Evolutionary conservation across 2,797 vertebrate species (phyloP).

Genomic region (Moxostoma hubbsi): DNA sequence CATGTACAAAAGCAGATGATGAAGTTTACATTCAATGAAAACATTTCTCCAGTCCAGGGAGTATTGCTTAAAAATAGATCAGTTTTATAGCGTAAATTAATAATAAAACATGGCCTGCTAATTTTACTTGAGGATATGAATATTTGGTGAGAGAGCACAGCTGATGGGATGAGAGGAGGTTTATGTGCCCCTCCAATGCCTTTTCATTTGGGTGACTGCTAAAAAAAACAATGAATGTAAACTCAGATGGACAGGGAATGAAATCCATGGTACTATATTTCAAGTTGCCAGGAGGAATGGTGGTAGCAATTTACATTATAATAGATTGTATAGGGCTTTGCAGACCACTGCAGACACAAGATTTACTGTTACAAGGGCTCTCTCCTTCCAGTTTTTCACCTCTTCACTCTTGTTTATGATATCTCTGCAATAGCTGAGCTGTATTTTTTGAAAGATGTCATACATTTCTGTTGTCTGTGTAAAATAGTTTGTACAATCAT

Average conservation of each 20-base stretch:
- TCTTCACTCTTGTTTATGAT: background rate
- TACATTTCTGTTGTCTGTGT: background rate
- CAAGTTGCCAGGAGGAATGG: background rate
- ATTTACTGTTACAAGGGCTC: conserved; percentile 12
- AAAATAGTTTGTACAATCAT: background rate
- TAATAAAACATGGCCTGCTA: conserved; percentile 29
- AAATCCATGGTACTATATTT: conserved; percentile 21
- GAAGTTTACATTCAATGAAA: no score
- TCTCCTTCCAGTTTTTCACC: background rate
- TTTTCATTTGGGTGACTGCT: background rate
- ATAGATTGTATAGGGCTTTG: background rate
- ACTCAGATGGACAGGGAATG: background rate
- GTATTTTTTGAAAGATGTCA: background rate
- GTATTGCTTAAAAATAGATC: conserved; percentile 7
- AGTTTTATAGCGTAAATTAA: background rate
- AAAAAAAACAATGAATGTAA: background rate
- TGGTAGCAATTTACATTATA: conserved; percentile 2
- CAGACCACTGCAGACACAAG: conserved; percentile 5
- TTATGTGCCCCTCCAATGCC: background rate
- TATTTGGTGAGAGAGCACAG: conserved; percentile 44
- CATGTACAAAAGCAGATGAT: background rate
- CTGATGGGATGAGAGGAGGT: background rate
- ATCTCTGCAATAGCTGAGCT: background rate
- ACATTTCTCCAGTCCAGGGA: background rate
- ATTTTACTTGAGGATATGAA: conserved; percentile 46